Conservation (phyloP, 2,113 vertebrate species). For the Chelonoidis abingdonii region DNA sequence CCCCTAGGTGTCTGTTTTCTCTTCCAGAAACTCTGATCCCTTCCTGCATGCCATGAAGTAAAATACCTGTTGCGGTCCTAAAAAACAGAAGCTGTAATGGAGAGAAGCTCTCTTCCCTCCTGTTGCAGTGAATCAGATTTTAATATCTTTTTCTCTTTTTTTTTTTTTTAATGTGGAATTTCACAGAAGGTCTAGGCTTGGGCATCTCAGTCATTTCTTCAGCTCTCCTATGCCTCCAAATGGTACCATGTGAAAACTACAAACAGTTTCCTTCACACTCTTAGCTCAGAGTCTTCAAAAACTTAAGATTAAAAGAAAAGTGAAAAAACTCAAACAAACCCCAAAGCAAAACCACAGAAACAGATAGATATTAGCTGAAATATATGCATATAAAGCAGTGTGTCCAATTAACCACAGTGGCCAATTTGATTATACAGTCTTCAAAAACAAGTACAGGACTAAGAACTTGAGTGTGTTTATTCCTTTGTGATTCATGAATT, state of each 20-base stretch:
- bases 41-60: background rate
- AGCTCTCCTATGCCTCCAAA: background rate
- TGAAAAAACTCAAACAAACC: background rate
- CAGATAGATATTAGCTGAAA: background rate
- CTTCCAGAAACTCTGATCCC: background rate
- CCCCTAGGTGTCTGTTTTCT: background rate
- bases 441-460: conserved; percentile 31
- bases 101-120: background rate
- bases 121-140: background rate
- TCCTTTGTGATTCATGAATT: conserved; percentile 56
- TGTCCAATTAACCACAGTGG: background rate
- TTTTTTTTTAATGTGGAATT: background rate
- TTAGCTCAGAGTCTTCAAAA: background rate
- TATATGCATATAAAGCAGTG: background rate
- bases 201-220: background rate
- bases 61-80: background rate
- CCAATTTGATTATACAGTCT: conserved; percentile 48
- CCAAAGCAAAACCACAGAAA: background rate
- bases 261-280: background rate
- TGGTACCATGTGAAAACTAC: rapidly evolving
- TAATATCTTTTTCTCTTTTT: background rate
- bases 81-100: background rate
- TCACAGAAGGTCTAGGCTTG: background rate
- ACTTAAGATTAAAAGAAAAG: background rate
- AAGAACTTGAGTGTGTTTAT: conserved; percentile 36